Percentiles rank a stretch among this genome's conserved stretches.
phyloP scores from a whole-genome alignment of 2,888 invertebrate species.

The Caenorhabditis sinica region DNA sequence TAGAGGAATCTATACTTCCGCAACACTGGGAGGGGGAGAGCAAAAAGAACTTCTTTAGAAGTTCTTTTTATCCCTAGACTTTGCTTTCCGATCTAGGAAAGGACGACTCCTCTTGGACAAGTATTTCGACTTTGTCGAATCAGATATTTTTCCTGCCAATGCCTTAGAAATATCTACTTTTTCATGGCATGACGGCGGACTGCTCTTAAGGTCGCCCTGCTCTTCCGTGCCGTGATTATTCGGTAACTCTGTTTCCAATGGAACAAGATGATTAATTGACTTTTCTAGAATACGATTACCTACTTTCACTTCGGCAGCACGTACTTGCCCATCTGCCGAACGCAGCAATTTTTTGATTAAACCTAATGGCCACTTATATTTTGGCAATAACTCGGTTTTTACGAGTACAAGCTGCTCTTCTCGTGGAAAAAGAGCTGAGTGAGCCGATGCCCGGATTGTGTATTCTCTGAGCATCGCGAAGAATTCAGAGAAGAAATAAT shows the following conservation, averaged over 20 bases:
- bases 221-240: neutral
- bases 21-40: too few relatives aligned
- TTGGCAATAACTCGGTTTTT: neutral
- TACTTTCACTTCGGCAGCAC: neutral
- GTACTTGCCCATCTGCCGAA: neutral
- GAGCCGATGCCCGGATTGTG: neutral
- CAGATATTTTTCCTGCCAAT: neutral
- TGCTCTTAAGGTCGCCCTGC: neutral
- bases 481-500: too few relatives aligned
- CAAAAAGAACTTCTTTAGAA: too few relatives aligned
- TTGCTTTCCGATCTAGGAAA: neutral
- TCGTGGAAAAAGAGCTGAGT: too few relatives aligned
- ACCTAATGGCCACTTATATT: conserved; percentile 3
- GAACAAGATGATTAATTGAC: conserved; percentile 9
- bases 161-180: neutral
- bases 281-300: neutral
- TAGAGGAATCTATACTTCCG: too few relatives aligned
- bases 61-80: too few relatives aligned
- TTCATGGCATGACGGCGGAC: neutral
- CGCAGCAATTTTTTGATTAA: neutral
- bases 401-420: neutral
- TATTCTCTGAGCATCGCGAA: too few relatives aligned
- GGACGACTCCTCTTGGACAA: neutral
- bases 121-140: too few relatives aligned
- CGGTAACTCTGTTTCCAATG: conserved; percentile 8